phyloP scores from a whole-genome alignment of 2,113 vertebrate species.

The Cranoglanis bouderius region DNA sequence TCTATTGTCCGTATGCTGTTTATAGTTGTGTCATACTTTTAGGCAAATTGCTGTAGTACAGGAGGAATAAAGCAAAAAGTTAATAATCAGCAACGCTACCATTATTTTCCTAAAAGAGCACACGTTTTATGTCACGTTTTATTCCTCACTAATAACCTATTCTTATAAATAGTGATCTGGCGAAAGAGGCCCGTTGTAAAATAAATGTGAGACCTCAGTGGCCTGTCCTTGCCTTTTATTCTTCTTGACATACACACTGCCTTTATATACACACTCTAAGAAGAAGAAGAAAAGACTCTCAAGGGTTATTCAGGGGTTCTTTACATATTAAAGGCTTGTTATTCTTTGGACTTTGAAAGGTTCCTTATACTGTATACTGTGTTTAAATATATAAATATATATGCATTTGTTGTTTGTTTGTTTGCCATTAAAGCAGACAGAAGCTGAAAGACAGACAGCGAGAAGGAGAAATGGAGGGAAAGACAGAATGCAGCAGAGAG shows the following conservation, averaged over 20 bases:
- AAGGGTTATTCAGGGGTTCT: neutral
- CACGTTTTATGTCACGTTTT: neutral
- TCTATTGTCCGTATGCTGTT: neutral
- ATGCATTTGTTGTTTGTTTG: neutral
- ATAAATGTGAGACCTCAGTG: neutral
- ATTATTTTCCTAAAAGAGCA: neutral
- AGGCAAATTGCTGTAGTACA: neutral
- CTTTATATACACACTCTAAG: neutral
- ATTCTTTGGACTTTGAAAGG: neutral
- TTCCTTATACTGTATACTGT: neutral
- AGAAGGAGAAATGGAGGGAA: neutral
- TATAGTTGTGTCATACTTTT: neutral
- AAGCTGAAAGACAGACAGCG: neutral
- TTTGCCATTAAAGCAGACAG: neutral
- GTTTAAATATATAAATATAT: neutral
- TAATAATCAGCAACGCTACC: neutral
- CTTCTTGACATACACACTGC: neutral
- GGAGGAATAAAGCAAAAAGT: neutral
- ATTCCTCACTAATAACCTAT: neutral
- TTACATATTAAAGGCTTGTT: neutral
- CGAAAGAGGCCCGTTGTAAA: neutral
- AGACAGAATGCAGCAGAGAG: constrained; percentile 30
- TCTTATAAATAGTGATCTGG: neutral
- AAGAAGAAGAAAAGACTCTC: neutral
- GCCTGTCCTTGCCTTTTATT: neutral